Evolutionary conservation across 2,797 vertebrate genomes (phyloP).

Genomic region (Cheirogaleus major): DNA sequence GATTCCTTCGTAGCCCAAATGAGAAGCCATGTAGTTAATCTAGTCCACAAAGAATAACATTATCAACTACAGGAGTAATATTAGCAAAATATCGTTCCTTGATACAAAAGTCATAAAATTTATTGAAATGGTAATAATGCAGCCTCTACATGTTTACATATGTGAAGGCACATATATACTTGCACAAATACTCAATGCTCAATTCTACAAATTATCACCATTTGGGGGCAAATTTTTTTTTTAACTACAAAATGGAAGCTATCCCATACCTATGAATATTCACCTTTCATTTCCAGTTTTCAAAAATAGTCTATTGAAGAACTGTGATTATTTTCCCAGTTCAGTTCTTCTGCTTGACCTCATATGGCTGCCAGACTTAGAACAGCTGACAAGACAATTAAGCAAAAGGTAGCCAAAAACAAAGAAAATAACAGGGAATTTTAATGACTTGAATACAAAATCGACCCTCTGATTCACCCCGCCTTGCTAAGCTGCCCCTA

Average conservation of each 20-base stretch:
- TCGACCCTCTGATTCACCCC: background rate
- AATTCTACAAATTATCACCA: background rate
- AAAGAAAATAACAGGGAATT: constrained; percentile 30
- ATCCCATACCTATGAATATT: background rate
- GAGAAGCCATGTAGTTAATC: constrained; percentile 47
- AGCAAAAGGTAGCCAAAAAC: constrained; percentile 22
- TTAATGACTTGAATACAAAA: constrained; percentile 19
- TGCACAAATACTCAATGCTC: background rate
- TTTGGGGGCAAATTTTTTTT: background rate
- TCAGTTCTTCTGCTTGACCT: constrained; percentile 7
- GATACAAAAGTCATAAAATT: constrained; percentile 24
- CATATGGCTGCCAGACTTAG: background rate
- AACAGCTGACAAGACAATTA: constrained; percentile 45
- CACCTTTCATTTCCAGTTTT: background rate
- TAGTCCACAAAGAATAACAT: constrained; percentile 27
- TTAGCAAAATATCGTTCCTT: constrained; percentile 48
- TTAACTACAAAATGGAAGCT: constrained; percentile 11
- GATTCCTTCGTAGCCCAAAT: constrained; percentile 50
- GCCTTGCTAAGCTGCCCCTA: background rate
- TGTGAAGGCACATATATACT: background rate
- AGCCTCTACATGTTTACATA: background rate
- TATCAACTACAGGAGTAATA: constrained; percentile 3
- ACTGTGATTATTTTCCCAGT: constrained; percentile 16
- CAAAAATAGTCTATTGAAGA: background rate
- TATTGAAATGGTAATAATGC: background rate